These are phyloP conservation scores for Nothura maculosa DNA, from an alignment of 2,797 vertebrate genomes.

Conservation along the genomic window DNA sequence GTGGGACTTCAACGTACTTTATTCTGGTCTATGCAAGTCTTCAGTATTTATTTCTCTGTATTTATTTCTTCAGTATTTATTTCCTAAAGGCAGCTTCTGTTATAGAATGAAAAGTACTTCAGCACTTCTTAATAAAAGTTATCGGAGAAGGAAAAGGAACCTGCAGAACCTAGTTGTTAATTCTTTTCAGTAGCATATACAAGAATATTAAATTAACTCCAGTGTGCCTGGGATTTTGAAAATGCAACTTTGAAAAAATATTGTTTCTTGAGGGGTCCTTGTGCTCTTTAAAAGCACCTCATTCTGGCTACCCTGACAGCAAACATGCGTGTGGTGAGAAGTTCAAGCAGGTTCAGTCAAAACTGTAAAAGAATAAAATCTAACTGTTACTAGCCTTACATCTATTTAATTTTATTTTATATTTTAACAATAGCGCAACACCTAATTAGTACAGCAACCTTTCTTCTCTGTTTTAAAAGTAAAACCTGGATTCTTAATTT, in stretches of 20 bases:
- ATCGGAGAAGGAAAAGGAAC: neutral
- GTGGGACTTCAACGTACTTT: neutral
- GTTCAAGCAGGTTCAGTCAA: neutral
- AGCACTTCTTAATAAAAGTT: neutral
- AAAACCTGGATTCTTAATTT: neutral
- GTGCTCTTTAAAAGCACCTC: neutral
- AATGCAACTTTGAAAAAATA: neutral
- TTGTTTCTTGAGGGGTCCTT: neutral
- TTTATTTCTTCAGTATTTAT: neutral
- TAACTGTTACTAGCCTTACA: neutral
- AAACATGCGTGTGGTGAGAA: fast-evolving
- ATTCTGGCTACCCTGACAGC: neutral
- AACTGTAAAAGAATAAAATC: fast-evolving
- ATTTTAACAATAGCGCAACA: neutral
- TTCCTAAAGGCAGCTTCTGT: neutral
- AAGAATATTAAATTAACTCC: neutral
- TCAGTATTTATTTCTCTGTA: neutral
- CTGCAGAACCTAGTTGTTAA: too few relatives aligned
- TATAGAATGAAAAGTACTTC: neutral
- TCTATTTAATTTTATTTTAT: too few relatives aligned
- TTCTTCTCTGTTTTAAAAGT: neutral
- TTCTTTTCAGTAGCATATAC: neutral
- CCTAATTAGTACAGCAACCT: neutral
- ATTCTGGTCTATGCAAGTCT: neutral
- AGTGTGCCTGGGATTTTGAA: neutral